These are phyloP conservation scores for Drosophila equinoxialis DNA, from an alignment of 1,140 invertebrate species.

Conservation along the genomic window DNA sequence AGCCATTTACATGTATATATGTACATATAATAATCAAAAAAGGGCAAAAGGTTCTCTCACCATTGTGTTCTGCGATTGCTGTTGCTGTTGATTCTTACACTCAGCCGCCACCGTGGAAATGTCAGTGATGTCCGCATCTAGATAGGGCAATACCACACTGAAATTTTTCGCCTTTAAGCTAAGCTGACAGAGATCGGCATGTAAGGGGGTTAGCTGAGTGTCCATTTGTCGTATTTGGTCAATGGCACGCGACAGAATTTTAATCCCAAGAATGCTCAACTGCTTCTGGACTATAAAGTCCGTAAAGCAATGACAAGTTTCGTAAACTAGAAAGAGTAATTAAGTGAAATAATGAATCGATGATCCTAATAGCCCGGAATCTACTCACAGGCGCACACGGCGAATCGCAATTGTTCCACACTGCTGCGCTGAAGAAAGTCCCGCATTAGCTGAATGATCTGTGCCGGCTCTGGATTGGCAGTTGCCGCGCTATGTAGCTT, in stretches of 20 bases:
- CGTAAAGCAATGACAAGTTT: slow-evolving; percentile 93
- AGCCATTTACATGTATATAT: neutral
- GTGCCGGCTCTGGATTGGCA: slow-evolving; percentile 78
- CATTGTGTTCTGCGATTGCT: slow-evolving; percentile 64
- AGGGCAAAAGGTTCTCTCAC: slow-evolving; percentile 10
- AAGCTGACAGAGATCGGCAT: slow-evolving; percentile 96
- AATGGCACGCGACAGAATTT: slow-evolving; percentile 92
- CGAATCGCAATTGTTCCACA: slow-evolving; percentile 93
- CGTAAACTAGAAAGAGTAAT: slow-evolving; percentile 88
- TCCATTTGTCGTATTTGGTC: slow-evolving; percentile 94
- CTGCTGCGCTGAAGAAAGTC: slow-evolving; percentile 94
- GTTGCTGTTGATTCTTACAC: slow-evolving; percentile 68
- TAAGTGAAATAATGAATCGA: neutral
- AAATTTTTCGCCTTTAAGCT: slow-evolving; percentile 96
- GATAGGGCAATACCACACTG: slow-evolving; percentile 94
- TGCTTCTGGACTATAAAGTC: slow-evolving; percentile 89
- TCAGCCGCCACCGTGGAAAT: slow-evolving; percentile 86
- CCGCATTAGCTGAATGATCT: slow-evolving; percentile 83
- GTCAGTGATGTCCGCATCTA: slow-evolving; percentile 95
- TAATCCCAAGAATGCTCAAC: slow-evolving; percentile 92
- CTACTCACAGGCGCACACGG: slow-evolving; percentile 92
- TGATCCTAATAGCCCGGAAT: neutral
- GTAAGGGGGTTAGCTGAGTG: slow-evolving; percentile 95
- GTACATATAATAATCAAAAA: slow-evolving; percentile 14
- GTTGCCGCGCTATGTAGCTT: slow-evolving; percentile 86